Evolutionary conservation across 2,113 vertebrate genomes (phyloP).

Genomic region (Hymenochirus boettgeri): DNA sequence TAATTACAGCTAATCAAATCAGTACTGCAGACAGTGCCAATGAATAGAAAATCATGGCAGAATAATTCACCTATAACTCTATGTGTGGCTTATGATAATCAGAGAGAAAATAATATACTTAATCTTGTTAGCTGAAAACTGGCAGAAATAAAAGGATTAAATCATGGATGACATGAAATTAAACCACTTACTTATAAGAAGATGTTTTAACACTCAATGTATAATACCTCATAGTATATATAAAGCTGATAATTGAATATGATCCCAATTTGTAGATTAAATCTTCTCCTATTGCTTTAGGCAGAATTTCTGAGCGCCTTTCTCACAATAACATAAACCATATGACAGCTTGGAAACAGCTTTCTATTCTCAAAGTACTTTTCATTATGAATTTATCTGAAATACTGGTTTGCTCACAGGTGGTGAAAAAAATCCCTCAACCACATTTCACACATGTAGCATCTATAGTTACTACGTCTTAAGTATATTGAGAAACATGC

Average conservation of each 20-base stretch:
- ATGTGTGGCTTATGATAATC: too few species aligned
- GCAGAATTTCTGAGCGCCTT: slow-evolving; percentile 32
- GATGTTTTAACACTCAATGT: not conserved
- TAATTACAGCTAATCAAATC: too few species aligned
- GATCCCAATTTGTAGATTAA: slow-evolving; percentile 61
- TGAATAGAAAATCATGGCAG: too few species aligned
- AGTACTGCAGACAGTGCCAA: too few species aligned
- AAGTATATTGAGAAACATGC: too few species aligned
- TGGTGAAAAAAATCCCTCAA: too few species aligned
- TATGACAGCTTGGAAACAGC: slow-evolving; percentile 46
- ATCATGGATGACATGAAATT: not conserved
- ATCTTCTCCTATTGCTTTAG: slow-evolving; percentile 42
- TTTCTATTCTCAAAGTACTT: slow-evolving; percentile 10
- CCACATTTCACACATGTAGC: too few species aligned
- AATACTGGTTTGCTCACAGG: too few species aligned
- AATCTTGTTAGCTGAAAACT: too few species aligned
- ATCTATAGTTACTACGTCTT: too few species aligned
- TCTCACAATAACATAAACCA: slow-evolving; percentile 41
- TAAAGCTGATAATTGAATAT: slow-evolving; percentile 61
- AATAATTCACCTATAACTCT: too few species aligned
- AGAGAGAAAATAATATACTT: too few species aligned
- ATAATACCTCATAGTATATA: slow-evolving; percentile 38
- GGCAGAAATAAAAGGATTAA: not conserved
- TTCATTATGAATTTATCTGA: slow-evolving; percentile 45
- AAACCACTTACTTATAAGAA: not conserved